These are phyloP conservation scores for Dasypogon diadema DNA, from an alignment of 2,888 invertebrate genomes.

Conservation along the genomic window DNA sequence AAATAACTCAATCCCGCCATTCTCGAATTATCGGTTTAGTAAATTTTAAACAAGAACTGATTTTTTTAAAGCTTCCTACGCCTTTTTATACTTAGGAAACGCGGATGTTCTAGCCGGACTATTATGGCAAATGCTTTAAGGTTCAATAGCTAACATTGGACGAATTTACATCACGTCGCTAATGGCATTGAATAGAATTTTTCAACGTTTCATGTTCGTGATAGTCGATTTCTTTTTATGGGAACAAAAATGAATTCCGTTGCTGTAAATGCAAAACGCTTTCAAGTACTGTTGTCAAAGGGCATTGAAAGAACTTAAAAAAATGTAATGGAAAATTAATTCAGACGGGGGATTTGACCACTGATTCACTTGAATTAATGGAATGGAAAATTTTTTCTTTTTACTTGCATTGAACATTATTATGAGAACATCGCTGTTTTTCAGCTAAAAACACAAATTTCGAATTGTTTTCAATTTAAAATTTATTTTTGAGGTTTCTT, in stretches of 20 bases:
- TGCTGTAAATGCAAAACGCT: too few species aligned
- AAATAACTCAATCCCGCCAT: conserved; percentile 15
- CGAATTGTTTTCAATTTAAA: too few species aligned
- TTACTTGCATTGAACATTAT: too few species aligned
- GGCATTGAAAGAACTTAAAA: too few species aligned
- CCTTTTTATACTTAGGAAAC: conserved; percentile 38
- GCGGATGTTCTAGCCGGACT: conserved; percentile 20
- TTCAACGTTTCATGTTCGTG: not conserved
- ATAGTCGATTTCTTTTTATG: conserved; percentile 13
- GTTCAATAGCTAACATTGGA: conserved; percentile 8
- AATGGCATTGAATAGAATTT: conserved; percentile 20
- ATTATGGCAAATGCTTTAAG: not conserved
- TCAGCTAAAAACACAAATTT: too few species aligned
- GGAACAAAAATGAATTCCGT: not conserved
- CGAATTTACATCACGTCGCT: conserved; percentile 29
- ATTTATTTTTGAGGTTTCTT: too few species aligned
- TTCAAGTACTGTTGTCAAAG: too few species aligned
- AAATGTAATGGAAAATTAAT: too few species aligned
- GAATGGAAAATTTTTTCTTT: too few species aligned
- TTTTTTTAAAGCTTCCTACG: not conserved
- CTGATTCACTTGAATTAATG: too few species aligned
- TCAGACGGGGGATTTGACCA: too few species aligned
- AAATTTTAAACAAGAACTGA: conserved; percentile 33
- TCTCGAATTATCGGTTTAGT: conserved; percentile 7
- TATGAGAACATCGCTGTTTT: too few species aligned